Evolutionary conservation across 2,888 invertebrate species (phyloP).

Genomic region (Aelia acuminata): DNA sequence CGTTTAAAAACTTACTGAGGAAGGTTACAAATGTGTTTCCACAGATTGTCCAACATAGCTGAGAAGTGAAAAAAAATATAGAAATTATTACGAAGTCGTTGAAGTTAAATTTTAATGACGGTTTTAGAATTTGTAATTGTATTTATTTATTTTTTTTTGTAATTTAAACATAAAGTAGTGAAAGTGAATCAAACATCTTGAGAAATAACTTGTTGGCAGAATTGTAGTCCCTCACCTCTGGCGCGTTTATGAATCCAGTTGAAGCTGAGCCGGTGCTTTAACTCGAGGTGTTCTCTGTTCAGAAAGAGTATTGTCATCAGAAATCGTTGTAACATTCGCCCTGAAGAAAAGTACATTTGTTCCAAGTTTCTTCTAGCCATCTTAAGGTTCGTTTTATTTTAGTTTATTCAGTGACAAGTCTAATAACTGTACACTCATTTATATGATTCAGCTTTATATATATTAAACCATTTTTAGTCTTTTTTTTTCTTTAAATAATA

Average conservation of each 20-base stretch:
- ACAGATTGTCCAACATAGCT: neutral
- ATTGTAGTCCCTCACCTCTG: conserved; percentile 8
- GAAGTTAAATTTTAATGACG: neutral
- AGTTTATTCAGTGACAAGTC: neutral
- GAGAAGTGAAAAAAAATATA: neutral
- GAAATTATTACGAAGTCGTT: neutral
- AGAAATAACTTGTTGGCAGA: neutral
- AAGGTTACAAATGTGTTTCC: neutral
- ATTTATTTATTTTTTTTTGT: neutral
- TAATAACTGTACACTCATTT: neutral
- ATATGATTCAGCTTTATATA: neutral
- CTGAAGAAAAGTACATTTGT: neutral
- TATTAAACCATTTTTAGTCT: neutral
- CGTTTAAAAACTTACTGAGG: neutral
- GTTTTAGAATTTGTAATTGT: no score
- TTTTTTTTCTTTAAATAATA: neutral
- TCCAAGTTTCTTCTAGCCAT: neutral
- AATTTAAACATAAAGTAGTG: neutral
- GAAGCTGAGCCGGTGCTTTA: conserved; percentile 46
- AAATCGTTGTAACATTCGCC: neutral
- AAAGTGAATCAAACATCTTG: neutral
- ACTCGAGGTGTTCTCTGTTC: conserved; percentile 23
- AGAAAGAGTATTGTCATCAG: neutral
- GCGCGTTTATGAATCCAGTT: conserved; percentile 43
- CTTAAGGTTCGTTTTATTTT: neutral